Conservation (phyloP, 2,888 invertebrate genomes). For the Elysia crispata region DNA sequence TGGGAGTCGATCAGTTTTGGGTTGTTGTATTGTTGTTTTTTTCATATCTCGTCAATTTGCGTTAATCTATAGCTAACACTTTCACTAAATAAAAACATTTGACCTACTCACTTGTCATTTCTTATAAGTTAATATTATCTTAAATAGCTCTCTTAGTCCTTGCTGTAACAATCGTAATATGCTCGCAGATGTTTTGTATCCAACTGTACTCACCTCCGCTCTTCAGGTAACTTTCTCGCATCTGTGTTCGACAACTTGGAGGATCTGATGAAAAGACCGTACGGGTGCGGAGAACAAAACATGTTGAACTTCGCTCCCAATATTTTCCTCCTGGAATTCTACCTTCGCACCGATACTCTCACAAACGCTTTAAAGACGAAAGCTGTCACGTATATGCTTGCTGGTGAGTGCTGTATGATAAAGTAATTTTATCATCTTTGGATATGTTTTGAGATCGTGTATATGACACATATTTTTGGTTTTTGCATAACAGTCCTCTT, state of each 20-base stretch:
- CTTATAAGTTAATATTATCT: too few relatives aligned
- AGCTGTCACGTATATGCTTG: conserved; percentile 84
- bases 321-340: conserved; percentile 89
- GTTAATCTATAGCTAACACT: too few relatives aligned
- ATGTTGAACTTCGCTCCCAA: conserved; percentile 93
- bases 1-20: too few relatives aligned
- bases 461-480: too few relatives aligned
- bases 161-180: too few relatives aligned
- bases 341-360: conserved; percentile 85
- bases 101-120: too few relatives aligned
- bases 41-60: too few relatives aligned
- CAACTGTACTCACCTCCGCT: background rate
- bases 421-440: background rate
- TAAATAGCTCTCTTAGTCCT: too few relatives aligned
- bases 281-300: conserved; percentile 94
- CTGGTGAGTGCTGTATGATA: conserved; percentile 77
- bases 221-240: conserved; percentile 85
- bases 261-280: conserved; percentile 86
- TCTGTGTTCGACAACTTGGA: conserved; percentile 87
- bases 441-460: too few relatives aligned
- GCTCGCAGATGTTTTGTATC: background rate
- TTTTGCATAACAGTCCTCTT: too few relatives aligned
- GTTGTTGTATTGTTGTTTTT: too few relatives aligned
- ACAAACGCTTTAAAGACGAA: conserved; percentile 83
- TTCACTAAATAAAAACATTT: too few relatives aligned